Conservation (phyloP, 2,113 vertebrate species). For the Istiophorus platypterus region DNA sequence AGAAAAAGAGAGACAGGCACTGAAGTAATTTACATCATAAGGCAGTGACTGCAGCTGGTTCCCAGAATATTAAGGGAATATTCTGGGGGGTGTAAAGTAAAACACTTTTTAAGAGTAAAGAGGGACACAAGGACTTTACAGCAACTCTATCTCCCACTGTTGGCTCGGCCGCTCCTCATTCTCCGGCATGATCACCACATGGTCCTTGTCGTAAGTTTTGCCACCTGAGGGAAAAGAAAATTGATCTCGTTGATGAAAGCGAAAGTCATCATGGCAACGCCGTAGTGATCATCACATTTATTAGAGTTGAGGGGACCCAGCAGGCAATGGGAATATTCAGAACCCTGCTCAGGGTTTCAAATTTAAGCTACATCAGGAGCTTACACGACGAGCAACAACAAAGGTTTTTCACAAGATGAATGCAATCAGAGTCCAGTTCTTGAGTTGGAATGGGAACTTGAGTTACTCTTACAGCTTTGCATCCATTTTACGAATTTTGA, state of each 20-base stretch:
- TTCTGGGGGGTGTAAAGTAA: not conserved
- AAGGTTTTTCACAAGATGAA: not conserved
- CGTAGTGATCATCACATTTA: not conserved
- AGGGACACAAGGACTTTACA: not conserved
- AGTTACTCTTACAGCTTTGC: not conserved
- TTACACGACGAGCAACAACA: too few relatives aligned
- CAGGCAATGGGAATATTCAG: not conserved
- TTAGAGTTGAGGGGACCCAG: too few relatives aligned
- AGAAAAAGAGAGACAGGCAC: not conserved
- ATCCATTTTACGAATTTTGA: not conserved
- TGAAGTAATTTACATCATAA: not conserved
- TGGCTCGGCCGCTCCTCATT: conserved; percentile 86
- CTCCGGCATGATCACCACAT: conserved; percentile 87
- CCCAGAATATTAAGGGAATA: not conserved
- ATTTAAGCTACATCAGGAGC: too few relatives aligned
- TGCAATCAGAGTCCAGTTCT: not conserved
- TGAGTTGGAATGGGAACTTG: not conserved
- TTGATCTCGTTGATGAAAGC: not conserved
- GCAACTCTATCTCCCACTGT: conserved; percentile 88
- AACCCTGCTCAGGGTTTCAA: not conserved
- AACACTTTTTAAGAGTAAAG: not conserved
- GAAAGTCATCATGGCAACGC: not conserved
- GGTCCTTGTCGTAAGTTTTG: conserved; percentile 90
- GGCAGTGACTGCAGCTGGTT: not conserved
- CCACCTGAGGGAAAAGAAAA: conserved; percentile 83